These are phyloP conservation scores for Neotoxoptera formosana DNA, from an alignment of 1,140 invertebrate species.

Conservation along the genomic window DNA sequence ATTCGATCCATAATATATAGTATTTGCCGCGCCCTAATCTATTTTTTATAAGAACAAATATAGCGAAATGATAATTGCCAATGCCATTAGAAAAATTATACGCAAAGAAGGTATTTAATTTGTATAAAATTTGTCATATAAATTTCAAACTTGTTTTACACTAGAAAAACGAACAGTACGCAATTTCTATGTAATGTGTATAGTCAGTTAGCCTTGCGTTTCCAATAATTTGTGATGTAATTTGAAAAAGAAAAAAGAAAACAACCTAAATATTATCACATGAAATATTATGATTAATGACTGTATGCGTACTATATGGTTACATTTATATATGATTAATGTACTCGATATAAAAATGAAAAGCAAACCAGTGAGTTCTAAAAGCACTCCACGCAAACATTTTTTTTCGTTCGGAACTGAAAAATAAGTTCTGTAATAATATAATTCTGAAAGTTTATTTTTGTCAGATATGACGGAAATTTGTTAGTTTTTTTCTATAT, in stretches of 20 bases:
- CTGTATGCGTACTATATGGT: background rate
- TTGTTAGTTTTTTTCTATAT: background rate
- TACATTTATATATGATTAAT: conserved; percentile 23
- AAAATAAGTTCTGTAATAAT: conserved; percentile 16
- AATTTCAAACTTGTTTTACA: no score
- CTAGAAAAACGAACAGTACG: background rate
- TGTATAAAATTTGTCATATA: background rate
- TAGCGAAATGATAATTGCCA: background rate
- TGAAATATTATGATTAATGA: conserved; percentile 14
- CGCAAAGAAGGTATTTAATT: background rate
- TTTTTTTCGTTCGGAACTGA: background rate
- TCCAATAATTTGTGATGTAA: background rate
- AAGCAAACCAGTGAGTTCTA: background rate
- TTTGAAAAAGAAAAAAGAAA: conserved; percentile 14
- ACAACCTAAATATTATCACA: conserved; percentile 2
- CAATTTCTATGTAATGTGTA: background rate
- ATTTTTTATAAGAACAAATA: background rate
- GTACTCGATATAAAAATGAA: background rate
- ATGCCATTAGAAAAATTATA: background rate
- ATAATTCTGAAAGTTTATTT: background rate
- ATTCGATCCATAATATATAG: background rate
- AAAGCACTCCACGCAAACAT: background rate
- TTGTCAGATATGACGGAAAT: background rate
- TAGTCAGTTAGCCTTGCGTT: background rate
- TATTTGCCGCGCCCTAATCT: background rate